phyloP scores from a whole-genome alignment of 2,113 vertebrate genomes.

The Anas platyrhynchos region DNA sequence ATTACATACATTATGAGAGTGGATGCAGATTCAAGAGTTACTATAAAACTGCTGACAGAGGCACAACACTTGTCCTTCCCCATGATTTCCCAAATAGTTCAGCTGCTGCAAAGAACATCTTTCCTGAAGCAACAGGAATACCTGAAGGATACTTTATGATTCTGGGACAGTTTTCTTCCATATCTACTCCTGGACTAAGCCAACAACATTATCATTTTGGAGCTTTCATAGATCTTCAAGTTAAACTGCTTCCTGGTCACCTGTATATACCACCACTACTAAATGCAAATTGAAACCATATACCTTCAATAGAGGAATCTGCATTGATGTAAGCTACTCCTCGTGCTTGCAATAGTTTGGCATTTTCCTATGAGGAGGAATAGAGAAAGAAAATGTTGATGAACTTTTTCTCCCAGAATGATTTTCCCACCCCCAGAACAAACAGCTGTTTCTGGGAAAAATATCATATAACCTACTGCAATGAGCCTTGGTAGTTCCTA shows the following conservation, averaged over 20 bases:
- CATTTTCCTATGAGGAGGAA: constrained; percentile 83
- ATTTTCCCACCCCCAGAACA: background rate
- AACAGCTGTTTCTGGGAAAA: background rate
- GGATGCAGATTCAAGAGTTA: background rate
- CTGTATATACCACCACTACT: background rate
- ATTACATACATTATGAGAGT: accelerated
- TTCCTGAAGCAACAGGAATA: background rate
- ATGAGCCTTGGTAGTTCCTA: background rate
- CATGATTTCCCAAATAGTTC: background rate
- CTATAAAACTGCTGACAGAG: background rate
- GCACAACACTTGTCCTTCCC: background rate
- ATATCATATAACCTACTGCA: background rate
- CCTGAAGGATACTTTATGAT: background rate
- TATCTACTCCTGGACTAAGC: background rate
- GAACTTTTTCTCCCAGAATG: background rate
- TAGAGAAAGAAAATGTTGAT: background rate
- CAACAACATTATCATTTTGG: background rate
- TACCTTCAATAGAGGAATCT: constrained; percentile 94
- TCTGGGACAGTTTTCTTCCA: background rate
- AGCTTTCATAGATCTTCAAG: background rate
- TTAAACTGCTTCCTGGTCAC: background rate
- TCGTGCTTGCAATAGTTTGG: constrained; percentile 88
- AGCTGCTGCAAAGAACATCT: background rate
- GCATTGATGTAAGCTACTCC: constrained; percentile 96
- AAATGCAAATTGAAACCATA: background rate